Evolutionary conservation across 2,797 vertebrate species (phyloP).

Genomic region (Tragopan temminckii): DNA sequence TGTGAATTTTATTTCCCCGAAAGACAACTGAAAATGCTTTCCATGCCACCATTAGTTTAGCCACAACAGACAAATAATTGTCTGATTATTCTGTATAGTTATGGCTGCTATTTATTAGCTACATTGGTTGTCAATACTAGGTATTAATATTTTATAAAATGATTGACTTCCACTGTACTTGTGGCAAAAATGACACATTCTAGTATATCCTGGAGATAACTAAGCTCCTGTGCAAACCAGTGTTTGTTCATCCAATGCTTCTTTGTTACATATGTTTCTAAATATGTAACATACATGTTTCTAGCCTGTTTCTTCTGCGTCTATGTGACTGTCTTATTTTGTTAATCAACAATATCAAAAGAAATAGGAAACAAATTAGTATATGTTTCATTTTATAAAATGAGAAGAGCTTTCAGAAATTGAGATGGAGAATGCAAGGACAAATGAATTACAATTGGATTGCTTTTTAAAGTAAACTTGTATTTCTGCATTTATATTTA

Average conservation of each 20-base stretch:
- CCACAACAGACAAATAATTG: background rate
- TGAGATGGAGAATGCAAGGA: background rate
- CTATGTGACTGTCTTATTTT: background rate
- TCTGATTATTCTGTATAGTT: background rate
- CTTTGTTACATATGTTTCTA: background rate
- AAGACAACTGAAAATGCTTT: background rate
- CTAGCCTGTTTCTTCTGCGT: background rate
- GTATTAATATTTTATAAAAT: background rate
- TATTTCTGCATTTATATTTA: background rate
- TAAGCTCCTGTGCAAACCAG: background rate
- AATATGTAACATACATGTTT: background rate
- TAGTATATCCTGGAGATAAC: background rate
- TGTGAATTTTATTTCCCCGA: background rate
- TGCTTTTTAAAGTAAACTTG: rapidly evolving
- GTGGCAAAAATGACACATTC: background rate
- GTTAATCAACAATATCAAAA: rapidly evolving
- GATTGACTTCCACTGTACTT: background rate
- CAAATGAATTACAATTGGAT: background rate
- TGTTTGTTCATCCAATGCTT: background rate
- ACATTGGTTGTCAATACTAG: background rate
- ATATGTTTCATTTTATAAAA: background rate
- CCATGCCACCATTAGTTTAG: background rate
- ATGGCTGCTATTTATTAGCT: background rate
- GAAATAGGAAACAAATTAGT: background rate
- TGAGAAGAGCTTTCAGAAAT: background rate